Base-by-base conservation (phyloP, 2,888 invertebrate genomes). In the Aphidoletes aphidimyza region DNA sequence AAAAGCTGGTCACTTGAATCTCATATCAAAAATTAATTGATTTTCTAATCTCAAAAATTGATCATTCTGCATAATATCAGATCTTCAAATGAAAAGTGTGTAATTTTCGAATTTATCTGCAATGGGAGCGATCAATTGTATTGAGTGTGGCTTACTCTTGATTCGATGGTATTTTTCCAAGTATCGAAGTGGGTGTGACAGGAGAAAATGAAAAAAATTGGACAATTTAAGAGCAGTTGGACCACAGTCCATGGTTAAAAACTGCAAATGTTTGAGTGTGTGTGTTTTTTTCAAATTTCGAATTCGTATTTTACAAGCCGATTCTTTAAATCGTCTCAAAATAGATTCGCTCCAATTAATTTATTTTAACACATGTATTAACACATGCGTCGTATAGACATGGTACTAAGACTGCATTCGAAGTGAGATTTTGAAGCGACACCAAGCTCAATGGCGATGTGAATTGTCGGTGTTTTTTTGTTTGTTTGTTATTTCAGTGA, bases 161-260 rank as follows among this genome's bases (percentile, higher is more conserved):
- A n/a, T n/a, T n/a, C n/a, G n/a, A n/a, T n/a, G n/a, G n/a, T n/a
- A n/a, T n/a, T n/a, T n/a, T n/a, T n/a, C n/a, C n/a, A n/a, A n/a
- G n/a, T 14, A 47, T 47, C 47, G 47, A 47, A 54, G 14, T 3
- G 22, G 54, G 22, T 5, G 3, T 22, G 26, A 54, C 5, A 42
- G 6, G 5, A 54, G 3, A 17, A 54, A 22, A 54, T 3, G 22
- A 17, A 6, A 26, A 54, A 22, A 54, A 14, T 54, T 54, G 54
- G 54, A 54, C 54, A 54, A 54, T 54, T n/a, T 54, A 54, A 54
- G 54, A 54, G 54, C 54, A 54, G n/a, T 54, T 47, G n/a, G n/a
- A n/a, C n/a, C 54, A 11, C 22, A 26, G 54, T 54, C 54, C 54
- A 54, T 54, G 54, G 26, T 8, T 54, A 22, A 54, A 54, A 54